These are phyloP conservation scores for Actinia equina DNA, from an alignment of 64 coral and sea anemone genomes.

Conservation along the genomic window DNA sequence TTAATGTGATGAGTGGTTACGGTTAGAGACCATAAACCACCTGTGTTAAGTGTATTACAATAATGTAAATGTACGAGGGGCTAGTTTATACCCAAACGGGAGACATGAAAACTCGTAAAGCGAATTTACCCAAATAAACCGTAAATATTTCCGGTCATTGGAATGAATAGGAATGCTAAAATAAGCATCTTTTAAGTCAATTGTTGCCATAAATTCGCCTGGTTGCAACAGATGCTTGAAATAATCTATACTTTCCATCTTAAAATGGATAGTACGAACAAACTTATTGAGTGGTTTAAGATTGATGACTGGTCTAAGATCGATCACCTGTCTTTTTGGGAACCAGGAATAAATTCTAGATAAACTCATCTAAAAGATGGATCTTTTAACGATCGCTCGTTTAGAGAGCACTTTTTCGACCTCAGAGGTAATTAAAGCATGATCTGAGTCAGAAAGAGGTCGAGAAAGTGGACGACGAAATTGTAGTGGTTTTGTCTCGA, in stretches of 20 bases:
- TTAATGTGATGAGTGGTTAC: no score
- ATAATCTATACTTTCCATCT: conserved; percentile 31
- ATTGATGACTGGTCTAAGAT: conserved; percentile 32
- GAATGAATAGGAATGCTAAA: no score
- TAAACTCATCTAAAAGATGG: conserved; percentile 15
- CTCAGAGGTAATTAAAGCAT: conserved; percentile 13
- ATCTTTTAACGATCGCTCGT: conserved; percentile 2
- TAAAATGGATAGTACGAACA: conserved; percentile 20
- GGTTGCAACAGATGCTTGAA: neutral
- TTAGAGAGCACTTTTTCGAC: conserved; percentile 33
- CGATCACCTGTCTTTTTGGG: conserved; percentile 23
- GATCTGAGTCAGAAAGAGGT: conserved; percentile 26
- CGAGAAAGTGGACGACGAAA: neutral
- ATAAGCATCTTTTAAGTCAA: no score
- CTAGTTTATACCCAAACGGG: no score
- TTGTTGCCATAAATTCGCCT: neutral
- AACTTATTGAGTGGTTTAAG: conserved; percentile 28
- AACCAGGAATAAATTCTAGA: conserved; percentile 23
- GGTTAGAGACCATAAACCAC: no score
- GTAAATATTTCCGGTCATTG: no score
- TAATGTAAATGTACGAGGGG: no score
- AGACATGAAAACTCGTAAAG: no score
- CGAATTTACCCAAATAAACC: no score
- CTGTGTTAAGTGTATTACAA: no score
- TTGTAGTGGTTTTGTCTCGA: no score